Conservation (phyloP, 2,888 invertebrate genomes). For the Scotopteryx bipunctaria region DNA sequence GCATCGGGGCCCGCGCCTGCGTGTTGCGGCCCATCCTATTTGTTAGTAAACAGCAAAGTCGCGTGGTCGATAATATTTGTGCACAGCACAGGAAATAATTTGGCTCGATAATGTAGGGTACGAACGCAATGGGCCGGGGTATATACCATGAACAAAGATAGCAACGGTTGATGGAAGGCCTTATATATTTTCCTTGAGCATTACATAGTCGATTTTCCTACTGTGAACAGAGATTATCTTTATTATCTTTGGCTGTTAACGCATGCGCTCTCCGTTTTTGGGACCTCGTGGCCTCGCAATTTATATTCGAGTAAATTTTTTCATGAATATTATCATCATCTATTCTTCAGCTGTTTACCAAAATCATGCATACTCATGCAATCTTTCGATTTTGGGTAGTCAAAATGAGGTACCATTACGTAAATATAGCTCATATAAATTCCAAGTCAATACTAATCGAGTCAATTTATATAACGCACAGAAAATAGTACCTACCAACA, state of each 20-base stretch:
- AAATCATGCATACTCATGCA: conserved; percentile 26
- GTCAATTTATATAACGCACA: conserved; percentile 1
- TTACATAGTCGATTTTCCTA: conserved; percentile 35
- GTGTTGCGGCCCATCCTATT: conserved; percentile 45
- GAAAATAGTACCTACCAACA: not conserved
- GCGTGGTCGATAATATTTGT: conserved; percentile 63
- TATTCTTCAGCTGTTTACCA: conserved; percentile 6
- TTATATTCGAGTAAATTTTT: conserved; percentile 24
- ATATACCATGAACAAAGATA: conserved; percentile 39
- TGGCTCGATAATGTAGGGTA: conserved; percentile 40
- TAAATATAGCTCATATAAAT: conserved; percentile 18
- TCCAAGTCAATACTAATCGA: conserved; percentile 23
- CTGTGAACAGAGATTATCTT: conserved; percentile 30
- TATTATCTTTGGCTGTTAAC: conserved; percentile 29
- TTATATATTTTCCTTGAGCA: conserved; percentile 32
- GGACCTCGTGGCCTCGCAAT: conserved; percentile 24
- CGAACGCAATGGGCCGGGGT: conserved; percentile 36
- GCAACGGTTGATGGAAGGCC: conserved; percentile 32
- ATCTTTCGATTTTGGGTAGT: conserved; percentile 21
- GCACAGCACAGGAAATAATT: conserved; percentile 52
- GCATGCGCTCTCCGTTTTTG: conserved; percentile 24
- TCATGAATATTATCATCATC: conserved; percentile 30
- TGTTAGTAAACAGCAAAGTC: conserved; percentile 60
- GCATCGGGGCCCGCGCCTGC: conserved; percentile 52
- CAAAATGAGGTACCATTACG: conserved; percentile 8